Evolutionary conservation across 2,888 invertebrate species (phyloP), one percentile per base, ranked within the genome.

Genomic region (Hypolimnas misippus): DNA sequence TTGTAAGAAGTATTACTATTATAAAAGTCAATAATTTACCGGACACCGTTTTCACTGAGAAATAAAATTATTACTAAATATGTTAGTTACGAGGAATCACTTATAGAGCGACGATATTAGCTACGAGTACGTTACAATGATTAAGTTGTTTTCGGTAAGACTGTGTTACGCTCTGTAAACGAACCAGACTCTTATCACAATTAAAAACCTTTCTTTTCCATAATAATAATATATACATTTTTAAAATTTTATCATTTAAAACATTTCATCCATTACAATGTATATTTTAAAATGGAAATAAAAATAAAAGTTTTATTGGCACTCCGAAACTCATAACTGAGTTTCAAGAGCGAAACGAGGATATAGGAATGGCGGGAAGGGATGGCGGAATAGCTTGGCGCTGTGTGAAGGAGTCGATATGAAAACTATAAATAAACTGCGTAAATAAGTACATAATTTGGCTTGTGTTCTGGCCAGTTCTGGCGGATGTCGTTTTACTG

Each of bases 381-480:
- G 73, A 70, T 78, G 76, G 74, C 78, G 82, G 82, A 78, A 17
- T 72, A 79, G 74, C 76, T 75, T 81, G 88, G 86, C 87, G 70
- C 73, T 64, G 68, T 70, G 70, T 74, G 75, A 77, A 73, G 76
- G 65, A 88, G 83, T 88, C 89, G 86, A 91, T 91, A 89, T 79
- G 73, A 78, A 69, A 71, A 79, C 75, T 71, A 86, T 92, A 90
- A 90, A 90, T 91, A 84, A 91, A 66, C 71, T 74, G 80, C 79
- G 83, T 85, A 89, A 90, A 90, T 89, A 90, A 87, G 81, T 82
- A 84, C 87, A 83, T 88, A 87, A 86, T 90, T 92, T 92, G 91
- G 91, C 91, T 87, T 80, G 51, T 78, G 71, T 78, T 79, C 76
- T 86, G 87, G 85, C 85, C 84, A 76, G 79, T 75, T 60, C 50